Percentiles rank a stretch among this genome's conserved stretches.
These are phyloP conservation scores for Hippopotamyrus pictus DNA, from an alignment of 2,797 vertebrate genomes.

Conservation along the genomic window DNA sequence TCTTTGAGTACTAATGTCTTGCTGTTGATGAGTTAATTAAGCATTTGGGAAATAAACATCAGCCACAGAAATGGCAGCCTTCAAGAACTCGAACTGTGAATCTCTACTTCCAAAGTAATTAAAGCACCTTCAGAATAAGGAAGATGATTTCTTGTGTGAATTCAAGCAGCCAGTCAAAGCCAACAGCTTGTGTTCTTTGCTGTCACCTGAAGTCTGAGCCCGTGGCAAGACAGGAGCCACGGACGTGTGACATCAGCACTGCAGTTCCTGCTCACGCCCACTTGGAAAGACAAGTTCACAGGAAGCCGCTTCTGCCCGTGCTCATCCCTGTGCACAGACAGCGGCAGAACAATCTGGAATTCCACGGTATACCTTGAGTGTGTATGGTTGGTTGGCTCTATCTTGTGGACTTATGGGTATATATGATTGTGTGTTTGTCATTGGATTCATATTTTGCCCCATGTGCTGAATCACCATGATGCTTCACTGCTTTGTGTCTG, in stretches of 20 bases:
- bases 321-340: neutral
- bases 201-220: neutral
- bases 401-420: neutral
- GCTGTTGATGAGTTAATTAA: neutral
- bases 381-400: neutral
- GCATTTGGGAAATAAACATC: neutral
- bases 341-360: neutral
- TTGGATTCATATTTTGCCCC: neutral
- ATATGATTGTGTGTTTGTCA: neutral
- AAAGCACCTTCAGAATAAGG: neutral
- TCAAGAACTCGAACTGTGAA: neutral
- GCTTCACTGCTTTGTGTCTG: neutral
- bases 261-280: neutral
- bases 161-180: neutral
- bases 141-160: neutral
- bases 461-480: too few species aligned
- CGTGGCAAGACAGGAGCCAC: constrained; percentile 11
- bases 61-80: neutral
- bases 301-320: constrained; percentile 30
- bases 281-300: constrained; percentile 14
- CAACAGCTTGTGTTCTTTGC: neutral
- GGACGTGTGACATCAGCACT: neutral
- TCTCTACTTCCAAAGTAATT: neutral
- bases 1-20: neutral
- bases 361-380: neutral